Percentiles rank a stretch among this genome's conserved stretches.
These are phyloP conservation scores for Pangasius sanitwongsei DNA, from an alignment of 2,797 vertebrate genomes.

Conservation along the genomic window DNA sequence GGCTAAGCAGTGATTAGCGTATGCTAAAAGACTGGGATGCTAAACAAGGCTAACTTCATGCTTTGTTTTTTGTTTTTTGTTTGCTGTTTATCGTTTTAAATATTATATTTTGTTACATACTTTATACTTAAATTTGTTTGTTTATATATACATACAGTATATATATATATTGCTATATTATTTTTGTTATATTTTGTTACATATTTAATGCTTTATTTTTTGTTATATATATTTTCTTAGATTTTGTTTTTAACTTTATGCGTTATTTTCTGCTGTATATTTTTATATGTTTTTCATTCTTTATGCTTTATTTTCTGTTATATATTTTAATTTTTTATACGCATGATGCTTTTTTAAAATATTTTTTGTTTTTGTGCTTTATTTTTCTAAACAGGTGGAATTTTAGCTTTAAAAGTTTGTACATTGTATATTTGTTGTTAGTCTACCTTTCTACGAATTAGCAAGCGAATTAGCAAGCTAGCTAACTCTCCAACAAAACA, in stretches of 20 bases:
- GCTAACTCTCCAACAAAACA: background rate
- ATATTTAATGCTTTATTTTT: background rate
- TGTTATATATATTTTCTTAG: background rate
- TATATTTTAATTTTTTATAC: background rate
- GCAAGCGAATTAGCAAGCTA: background rate
- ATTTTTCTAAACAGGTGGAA: background rate
- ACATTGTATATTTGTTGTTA: background rate
- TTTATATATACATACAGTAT: no score
- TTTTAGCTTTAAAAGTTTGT: background rate
- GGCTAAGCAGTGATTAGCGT: background rate
- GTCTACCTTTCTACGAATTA: background rate
- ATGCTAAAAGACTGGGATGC: background rate
- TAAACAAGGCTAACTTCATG: background rate
- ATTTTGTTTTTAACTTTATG: background rate
- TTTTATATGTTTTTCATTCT: background rate
- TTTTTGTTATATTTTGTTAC: background rate
- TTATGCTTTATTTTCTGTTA: background rate
- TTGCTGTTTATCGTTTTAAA: background rate
- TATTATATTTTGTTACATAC: background rate
- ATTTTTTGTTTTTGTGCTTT: background rate
- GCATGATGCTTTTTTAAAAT: background rate
- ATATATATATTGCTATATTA: no score
- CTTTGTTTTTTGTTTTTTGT: background rate
- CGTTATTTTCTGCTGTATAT: background rate
- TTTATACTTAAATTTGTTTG: no score